A percentile compares a stretch with the other conserved stretches of the same genome.
Evolutionary conservation across 2,113 vertebrate species (phyloP).

Genomic region (Empidonax traillii): DNA sequence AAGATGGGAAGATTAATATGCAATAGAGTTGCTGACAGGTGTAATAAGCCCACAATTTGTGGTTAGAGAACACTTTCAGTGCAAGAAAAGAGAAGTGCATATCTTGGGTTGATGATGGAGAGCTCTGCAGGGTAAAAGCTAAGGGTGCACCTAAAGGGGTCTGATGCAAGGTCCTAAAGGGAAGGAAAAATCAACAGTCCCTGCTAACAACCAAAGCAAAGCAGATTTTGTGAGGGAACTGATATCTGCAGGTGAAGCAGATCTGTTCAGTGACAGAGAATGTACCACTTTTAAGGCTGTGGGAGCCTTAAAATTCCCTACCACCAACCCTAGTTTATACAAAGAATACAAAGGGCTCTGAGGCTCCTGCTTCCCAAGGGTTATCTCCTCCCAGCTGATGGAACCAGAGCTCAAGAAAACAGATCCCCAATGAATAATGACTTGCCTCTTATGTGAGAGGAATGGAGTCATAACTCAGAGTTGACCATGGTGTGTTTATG

Average conservation of each 20-base stretch:
- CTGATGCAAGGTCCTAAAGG: neutral
- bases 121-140: neutral
- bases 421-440: constrained; percentile 33
- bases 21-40: neutral
- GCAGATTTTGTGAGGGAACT: neutral
- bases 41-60: neutral
- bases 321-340: neutral
- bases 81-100: neutral
- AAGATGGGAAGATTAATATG: constrained; percentile 19
- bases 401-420: neutral
- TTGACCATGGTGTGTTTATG: constrained; percentile 25
- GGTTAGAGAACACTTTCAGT: constrained; percentile 15
- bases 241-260: neutral
- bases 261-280: neutral
- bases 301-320: neutral
- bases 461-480: constrained; percentile 50
- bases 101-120: neutral
- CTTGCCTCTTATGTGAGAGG: neutral
- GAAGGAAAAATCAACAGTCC: neutral
- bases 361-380: constrained; percentile 1
- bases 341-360: neutral
- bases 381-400: neutral
- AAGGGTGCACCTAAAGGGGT: neutral
- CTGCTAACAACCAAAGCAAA: neutral
- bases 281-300: neutral